A percentile compares a stretch with the other conserved stretches of the same genome.
phyloP scores from a whole-genome alignment of 2,113 vertebrate species.

The Butorides virescens region DNA sequence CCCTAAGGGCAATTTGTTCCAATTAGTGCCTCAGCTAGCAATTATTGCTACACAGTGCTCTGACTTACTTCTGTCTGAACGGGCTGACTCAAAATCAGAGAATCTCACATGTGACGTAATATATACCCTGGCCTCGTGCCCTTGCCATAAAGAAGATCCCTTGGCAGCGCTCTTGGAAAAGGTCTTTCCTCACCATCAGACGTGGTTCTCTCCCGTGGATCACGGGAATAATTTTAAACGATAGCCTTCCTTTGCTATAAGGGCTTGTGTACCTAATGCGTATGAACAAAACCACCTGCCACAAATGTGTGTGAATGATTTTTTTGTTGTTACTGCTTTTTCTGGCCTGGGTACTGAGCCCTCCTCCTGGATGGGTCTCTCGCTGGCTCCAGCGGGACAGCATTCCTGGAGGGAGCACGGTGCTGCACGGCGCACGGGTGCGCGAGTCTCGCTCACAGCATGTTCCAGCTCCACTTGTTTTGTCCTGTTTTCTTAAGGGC shows the following conservation, averaged over 20 bases:
- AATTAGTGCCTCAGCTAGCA: slow-evolving; percentile 38
- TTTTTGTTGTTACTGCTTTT: neutral
- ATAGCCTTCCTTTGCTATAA: neutral
- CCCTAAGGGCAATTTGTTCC: slow-evolving; percentile 34
- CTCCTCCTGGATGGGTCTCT: neutral
- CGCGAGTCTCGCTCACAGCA: neutral
- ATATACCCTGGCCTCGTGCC: slow-evolving; percentile 3
- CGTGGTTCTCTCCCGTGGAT: neutral
- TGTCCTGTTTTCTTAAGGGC: neutral
- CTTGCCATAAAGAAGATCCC: slow-evolving; percentile 35
- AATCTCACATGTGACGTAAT: slow-evolving; percentile 17
- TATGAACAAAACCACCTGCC: neutral
- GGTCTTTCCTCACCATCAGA: slow-evolving; percentile 11
- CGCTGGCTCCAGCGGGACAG: neutral
- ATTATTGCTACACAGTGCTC: slow-evolving; percentile 48
- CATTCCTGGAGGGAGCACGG: neutral
- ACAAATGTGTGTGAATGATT: neutral
- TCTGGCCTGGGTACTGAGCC: neutral
- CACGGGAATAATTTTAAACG: neutral
- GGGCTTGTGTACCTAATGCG: neutral
- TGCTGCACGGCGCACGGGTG: accelerated
- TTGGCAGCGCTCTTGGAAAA: slow-evolving; percentile 46
- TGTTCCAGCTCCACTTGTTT: neutral
- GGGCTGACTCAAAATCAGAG: slow-evolving; percentile 47
- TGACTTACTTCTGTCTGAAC: slow-evolving; percentile 43